A percentile compares a stretch with the other conserved stretches of the same genome.
These are phyloP conservation scores for Caenorhabditis wallacei DNA, from an alignment of 2,888 invertebrate genomes.

Conservation along the genomic window DNA sequence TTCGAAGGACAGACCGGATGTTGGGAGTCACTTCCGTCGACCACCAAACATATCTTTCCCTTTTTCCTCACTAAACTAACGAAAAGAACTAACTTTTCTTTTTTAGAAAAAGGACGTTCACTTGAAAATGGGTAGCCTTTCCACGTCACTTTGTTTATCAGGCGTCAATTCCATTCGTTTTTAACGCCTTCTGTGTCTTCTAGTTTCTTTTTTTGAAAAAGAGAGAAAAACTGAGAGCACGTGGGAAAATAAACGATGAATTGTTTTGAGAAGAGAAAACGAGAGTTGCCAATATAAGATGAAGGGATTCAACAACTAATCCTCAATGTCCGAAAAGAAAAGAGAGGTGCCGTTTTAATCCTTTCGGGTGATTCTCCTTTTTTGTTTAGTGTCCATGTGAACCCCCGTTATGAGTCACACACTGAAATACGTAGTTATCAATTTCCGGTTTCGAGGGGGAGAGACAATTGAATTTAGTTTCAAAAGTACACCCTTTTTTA, in stretches of 20 bases:
- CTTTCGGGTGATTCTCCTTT: constrained; percentile 17
- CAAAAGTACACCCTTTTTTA: no score
- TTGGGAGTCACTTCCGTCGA: constrained; percentile 53
- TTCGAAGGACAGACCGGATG: constrained; percentile 41
- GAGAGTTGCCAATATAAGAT: constrained; percentile 10
- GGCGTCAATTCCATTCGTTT: neutral
- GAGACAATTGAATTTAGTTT: no score
- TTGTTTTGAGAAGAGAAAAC: neutral
- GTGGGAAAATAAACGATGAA: constrained; percentile 23
- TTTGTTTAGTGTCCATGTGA: neutral
- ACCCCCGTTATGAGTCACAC: neutral
- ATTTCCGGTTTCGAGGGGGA: no score
- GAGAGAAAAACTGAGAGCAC: neutral
- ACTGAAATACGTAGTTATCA: neutral
- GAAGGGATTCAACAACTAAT: constrained; percentile 54
- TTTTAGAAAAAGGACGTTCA: constrained; percentile 1
- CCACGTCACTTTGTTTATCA: constrained; percentile 54
- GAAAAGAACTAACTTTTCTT: constrained; percentile 1
- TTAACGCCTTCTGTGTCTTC: neutral
- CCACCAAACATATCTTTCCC: constrained; percentile 8
- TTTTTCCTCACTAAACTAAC: neutral
- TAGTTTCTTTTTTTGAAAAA: neutral
- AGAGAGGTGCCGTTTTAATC: constrained; percentile 38
- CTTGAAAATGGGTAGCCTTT: neutral
- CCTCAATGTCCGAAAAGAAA: constrained; percentile 39